phyloP scores from a whole-genome alignment of 2,888 invertebrate species.

The Morpho helenor region DNA sequence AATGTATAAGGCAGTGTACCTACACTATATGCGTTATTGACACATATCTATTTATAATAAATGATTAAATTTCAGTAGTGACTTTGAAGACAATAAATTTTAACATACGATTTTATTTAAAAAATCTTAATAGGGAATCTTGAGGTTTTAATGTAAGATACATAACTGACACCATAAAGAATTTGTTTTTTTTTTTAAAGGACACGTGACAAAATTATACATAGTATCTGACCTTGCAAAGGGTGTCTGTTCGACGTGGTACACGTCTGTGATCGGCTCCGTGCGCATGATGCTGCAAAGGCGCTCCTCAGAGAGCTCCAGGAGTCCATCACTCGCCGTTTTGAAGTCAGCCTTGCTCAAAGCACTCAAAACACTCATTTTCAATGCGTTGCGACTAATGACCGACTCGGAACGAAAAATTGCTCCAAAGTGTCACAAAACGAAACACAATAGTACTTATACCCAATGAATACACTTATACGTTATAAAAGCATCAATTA shows the following conservation, averaged over 20 bases:
- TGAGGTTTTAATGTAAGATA: too few relatives aligned
- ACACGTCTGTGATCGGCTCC: slow-evolving; percentile 86
- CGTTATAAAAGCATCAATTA: slow-evolving; percentile 67
- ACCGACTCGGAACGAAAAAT: slow-evolving; percentile 57
- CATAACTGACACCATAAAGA: too few relatives aligned
- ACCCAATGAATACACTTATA: slow-evolving; percentile 73
- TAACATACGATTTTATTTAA: not conserved
- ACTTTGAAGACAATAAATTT: not conserved
- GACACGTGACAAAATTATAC: slow-evolving; percentile 17
- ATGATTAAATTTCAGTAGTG: not conserved
- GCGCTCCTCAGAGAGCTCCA: slow-evolving; percentile 84
- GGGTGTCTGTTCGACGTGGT: slow-evolving; percentile 90
- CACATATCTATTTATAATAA: too few relatives aligned
- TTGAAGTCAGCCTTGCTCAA: slow-evolving; percentile 78
- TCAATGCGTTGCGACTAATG: slow-evolving; percentile 71
- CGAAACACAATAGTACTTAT: slow-evolving; percentile 73
- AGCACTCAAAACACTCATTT: slow-evolving; percentile 77
- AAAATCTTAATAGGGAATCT: too few relatives aligned
- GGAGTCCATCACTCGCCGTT: slow-evolving; percentile 84
- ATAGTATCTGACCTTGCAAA: slow-evolving; percentile 85
- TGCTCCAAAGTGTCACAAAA: slow-evolving; percentile 65
- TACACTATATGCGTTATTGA: too few relatives aligned
- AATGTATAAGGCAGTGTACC: not conserved
- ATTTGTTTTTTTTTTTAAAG: not conserved
- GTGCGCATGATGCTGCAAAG: slow-evolving; percentile 84